These are phyloP conservation scores for Oligia fasciuncula DNA, from an alignment of 2,888 invertebrate genomes.

Conservation along the genomic window DNA sequence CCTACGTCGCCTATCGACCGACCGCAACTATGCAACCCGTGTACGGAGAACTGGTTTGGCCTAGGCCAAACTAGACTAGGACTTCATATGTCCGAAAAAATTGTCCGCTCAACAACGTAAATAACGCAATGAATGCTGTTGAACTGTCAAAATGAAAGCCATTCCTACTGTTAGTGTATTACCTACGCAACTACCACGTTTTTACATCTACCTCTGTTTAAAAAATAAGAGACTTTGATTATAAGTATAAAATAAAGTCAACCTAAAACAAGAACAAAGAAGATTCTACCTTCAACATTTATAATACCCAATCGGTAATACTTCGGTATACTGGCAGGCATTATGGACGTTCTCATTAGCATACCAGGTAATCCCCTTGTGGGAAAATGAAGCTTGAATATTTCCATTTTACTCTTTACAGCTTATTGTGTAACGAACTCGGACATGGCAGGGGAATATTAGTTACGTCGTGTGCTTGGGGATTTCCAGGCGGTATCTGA, in stretches of 20 bases:
- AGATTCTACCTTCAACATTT: neutral
- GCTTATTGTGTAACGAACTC: slow-evolving; percentile 14
- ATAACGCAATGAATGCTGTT: too few relatives aligned
- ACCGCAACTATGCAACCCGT: too few relatives aligned
- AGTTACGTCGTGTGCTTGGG: neutral
- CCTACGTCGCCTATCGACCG: too few relatives aligned
- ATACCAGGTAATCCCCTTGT: slow-evolving; percentile 44
- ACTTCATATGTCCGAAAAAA: too few relatives aligned
- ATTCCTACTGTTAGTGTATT: neutral
- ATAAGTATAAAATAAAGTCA: neutral
- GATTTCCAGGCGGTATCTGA: neutral
- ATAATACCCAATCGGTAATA: slow-evolving; percentile 4
- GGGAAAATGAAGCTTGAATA: slow-evolving; percentile 35
- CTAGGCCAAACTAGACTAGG: too few relatives aligned
- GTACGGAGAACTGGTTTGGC: too few relatives aligned
- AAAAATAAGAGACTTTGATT: neutral
- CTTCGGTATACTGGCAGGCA: slow-evolving; percentile 3
- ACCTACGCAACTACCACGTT: neutral
- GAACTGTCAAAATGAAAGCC: too few relatives aligned
- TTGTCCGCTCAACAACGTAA: too few relatives aligned
- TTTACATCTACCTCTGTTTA: neutral
- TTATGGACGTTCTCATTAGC: slow-evolving; percentile 43
- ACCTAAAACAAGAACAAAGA: slow-evolving; percentile 9
- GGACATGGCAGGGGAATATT: slow-evolving; percentile 6
- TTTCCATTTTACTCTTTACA: slow-evolving; percentile 21